phyloP scores from a whole-genome alignment of 2,113 vertebrate species.

The Nerophis ophidion region DNA sequence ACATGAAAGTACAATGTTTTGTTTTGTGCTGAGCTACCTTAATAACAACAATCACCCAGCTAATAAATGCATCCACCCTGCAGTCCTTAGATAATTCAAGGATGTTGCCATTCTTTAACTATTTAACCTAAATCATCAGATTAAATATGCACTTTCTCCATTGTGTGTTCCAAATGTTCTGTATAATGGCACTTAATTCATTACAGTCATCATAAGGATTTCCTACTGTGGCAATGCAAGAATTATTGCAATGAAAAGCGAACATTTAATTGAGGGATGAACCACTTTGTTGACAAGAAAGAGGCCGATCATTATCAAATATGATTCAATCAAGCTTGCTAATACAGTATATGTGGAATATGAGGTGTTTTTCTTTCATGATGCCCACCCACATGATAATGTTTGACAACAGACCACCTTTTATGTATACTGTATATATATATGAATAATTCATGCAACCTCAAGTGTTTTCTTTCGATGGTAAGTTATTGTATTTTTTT shows the following conservation, averaged over 20 bases:
- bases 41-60: slow-evolving; percentile 21
- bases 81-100: slow-evolving; percentile 9
- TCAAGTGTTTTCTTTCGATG: slow-evolving; percentile 25
- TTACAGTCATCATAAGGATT: not conserved
- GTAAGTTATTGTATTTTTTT: slow-evolving; percentile 29
- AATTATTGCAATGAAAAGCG: not conserved
- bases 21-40: slow-evolving; percentile 13
- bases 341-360: not conserved
- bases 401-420: slow-evolving; percentile 21
- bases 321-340: not conserved
- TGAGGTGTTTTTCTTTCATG: slow-evolving; percentile 3
- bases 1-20: slow-evolving; percentile 2
- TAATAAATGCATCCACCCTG: slow-evolving; percentile 7
- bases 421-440: slow-evolving; percentile 10
- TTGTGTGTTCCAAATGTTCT: not conserved
- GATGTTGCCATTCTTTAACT: not conserved
- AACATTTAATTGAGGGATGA: not conserved
- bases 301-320: not conserved
- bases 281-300: not conserved
- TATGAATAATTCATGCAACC: slow-evolving; percentile 47
- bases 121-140: not conserved
- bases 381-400: not conserved
- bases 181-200: not conserved
- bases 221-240: slow-evolving; percentile 1
- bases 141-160: not conserved